Evolutionary conservation across 2,888 invertebrate species (phyloP).

Genomic region (Eucera pruinosa): DNA sequence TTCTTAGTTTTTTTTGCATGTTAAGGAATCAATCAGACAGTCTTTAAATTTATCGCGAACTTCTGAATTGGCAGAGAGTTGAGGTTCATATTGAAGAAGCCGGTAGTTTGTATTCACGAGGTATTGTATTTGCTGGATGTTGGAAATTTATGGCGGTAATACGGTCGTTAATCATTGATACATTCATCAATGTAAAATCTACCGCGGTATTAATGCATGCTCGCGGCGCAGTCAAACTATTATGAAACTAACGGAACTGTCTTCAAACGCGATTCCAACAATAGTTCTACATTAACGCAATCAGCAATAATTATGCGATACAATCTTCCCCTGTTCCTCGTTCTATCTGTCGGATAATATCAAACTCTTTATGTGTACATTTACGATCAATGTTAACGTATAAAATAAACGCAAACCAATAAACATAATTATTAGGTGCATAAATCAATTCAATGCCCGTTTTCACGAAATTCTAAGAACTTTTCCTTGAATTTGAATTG

Average conservation of each 20-base stretch:
- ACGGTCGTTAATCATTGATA: conserved; percentile 42
- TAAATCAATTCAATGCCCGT: no score
- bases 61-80: neutral
- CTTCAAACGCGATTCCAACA: conserved; percentile 14
- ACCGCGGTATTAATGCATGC: conserved; percentile 17
- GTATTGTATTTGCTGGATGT: conserved; percentile 21
- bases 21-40: neutral
- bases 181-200: conserved; percentile 39
- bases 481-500: no score
- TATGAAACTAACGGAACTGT: conserved; percentile 18
- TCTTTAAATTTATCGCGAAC: neutral
- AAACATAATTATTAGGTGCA: no score
- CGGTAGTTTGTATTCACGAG: conserved; percentile 7
- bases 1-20: no score
- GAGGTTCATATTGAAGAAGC: neutral
- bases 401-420: neutral
- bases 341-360: neutral
- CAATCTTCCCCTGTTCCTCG: neutral
- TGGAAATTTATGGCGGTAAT: conserved; percentile 29
- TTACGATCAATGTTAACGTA: neutral
- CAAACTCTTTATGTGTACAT: neutral
- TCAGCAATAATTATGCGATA: neutral
- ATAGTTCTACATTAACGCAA: conserved; percentile 10
- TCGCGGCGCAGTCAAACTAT: conserved; percentile 8
- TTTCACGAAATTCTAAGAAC: no score